A percentile compares a stretch with the other conserved stretches of the same genome.
These are phyloP conservation scores for Beaufortia kweichowensis DNA, from an alignment of 2,113 vertebrate species.

Conservation along the genomic window DNA sequence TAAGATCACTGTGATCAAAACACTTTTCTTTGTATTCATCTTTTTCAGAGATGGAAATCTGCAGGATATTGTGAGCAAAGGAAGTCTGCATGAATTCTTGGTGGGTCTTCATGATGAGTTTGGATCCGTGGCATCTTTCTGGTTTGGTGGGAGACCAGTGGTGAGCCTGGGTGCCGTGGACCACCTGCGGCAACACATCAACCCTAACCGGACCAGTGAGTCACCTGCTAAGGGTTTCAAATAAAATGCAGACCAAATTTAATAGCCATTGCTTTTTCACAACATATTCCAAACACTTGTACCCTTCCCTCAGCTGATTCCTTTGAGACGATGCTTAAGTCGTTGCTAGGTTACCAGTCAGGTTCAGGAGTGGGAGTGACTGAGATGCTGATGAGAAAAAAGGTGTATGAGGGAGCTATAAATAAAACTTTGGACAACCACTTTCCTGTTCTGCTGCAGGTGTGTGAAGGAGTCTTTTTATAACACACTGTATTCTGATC, in stretches of 20 bases:
- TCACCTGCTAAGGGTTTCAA: slow-evolving; percentile 5
- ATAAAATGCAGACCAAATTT: too few relatives aligned
- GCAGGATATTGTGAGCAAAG: slow-evolving; percentile 86
- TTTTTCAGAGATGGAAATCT: slow-evolving; percentile 90
- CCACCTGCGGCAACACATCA: slow-evolving; percentile 87
- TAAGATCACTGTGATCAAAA: not conserved
- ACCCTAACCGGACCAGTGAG: slow-evolving; percentile 89
- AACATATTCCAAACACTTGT: not conserved
- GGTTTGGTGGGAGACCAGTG: slow-evolving; percentile 91
- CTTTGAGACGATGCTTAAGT: slow-evolving; percentile 97
- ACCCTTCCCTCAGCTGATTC: slow-evolving; percentile 81
- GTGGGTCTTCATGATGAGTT: slow-evolving; percentile 85
- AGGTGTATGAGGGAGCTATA: slow-evolving; percentile 83
- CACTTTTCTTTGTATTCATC: not conserved
- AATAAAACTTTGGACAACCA: slow-evolving; percentile 81
- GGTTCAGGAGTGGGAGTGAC: slow-evolving; percentile 70
- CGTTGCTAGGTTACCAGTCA: slow-evolving; percentile 87
- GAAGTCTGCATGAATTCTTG: slow-evolving; percentile 91
- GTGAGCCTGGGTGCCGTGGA: slow-evolving; percentile 88
- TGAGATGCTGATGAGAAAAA: slow-evolving; percentile 82
- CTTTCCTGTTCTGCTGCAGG: slow-evolving; percentile 84
- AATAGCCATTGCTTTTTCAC: too few relatives aligned
- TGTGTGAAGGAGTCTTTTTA: slow-evolving; percentile 49
- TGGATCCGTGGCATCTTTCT: slow-evolving; percentile 90
- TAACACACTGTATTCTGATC: too few relatives aligned